Conservation (phyloP, 1,140 invertebrate genomes). For the Oppia nitens region DNA sequence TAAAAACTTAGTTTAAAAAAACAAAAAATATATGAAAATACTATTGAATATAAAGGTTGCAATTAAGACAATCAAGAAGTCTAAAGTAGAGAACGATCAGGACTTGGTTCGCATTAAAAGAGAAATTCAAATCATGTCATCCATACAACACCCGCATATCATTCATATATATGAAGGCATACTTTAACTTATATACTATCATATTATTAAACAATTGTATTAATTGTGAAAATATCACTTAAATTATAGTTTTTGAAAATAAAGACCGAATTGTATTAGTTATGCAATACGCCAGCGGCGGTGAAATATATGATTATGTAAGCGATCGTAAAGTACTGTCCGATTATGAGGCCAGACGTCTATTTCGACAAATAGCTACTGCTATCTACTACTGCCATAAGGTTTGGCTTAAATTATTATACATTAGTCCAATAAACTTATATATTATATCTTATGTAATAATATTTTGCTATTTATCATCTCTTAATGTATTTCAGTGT, state of each 20-base stretch:
- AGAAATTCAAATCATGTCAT: constrained; percentile 98
- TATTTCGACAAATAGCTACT: constrained; percentile 93
- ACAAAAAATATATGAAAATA: too few relatives aligned
- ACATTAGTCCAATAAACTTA: too few relatives aligned
- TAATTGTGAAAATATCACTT: constrained; percentile 17
- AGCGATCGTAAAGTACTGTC: constrained; percentile 73
- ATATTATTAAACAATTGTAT: not conserved
- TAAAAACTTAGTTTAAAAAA: too few relatives aligned
- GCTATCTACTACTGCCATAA: constrained; percentile 98
- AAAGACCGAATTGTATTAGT: constrained; percentile 96
- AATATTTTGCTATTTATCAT: too few relatives aligned
- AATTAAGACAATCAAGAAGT: constrained; percentile 98
- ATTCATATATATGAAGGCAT: constrained; percentile 97
- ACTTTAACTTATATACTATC: not conserved
- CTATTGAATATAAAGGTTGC: constrained; percentile 55
- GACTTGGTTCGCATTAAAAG: constrained; percentile 83
- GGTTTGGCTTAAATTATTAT: too few relatives aligned
- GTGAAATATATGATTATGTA: constrained; percentile 95
- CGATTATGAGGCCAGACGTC: constrained; percentile 79
- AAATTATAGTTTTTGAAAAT: constrained; percentile 83
- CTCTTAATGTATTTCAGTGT: too few relatives aligned
- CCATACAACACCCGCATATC: constrained; percentile 92
- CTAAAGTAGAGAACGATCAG: constrained; percentile 93
- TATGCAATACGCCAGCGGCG: constrained; percentile 97
- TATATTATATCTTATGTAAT: too few relatives aligned